Conservation (phyloP, 2,797 vertebrate species). For the Coccyzus lansbergi region DNA sequence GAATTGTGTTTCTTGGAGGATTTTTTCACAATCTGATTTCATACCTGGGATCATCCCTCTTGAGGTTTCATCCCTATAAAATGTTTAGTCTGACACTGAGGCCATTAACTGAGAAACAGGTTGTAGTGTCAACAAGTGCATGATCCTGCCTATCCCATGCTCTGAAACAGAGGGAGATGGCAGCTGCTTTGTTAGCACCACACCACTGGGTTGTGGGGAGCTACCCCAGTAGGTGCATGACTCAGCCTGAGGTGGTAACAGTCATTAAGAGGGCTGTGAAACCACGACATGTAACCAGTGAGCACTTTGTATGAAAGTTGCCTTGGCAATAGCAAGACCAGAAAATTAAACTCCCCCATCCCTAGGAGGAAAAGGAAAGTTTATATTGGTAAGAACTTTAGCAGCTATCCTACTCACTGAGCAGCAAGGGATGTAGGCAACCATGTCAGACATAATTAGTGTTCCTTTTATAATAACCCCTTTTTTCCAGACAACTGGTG, state of each 20-base stretch:
- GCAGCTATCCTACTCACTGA: slow-evolving; percentile 12
- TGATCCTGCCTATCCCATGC: background rate
- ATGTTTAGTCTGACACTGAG: background rate
- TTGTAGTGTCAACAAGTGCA: background rate
- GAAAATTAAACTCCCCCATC: background rate
- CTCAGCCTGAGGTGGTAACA: background rate
- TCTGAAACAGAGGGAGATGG: background rate
- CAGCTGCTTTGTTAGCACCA: background rate
- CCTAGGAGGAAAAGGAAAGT: background rate
- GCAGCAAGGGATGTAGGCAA: background rate
- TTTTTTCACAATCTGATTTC: slow-evolving; percentile 4
- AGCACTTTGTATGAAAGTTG: background rate
- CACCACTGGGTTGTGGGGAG: background rate
- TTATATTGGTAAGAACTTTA: slow-evolving; percentile 11
- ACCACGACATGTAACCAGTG: background rate
- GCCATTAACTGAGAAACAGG: background rate
- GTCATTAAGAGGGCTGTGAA: background rate
- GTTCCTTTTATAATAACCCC: background rate
- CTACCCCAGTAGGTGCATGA: background rate
- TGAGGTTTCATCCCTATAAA: background rate
- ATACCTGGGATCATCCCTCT: background rate
- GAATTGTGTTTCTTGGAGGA: slow-evolving; percentile 12
- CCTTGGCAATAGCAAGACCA: background rate
- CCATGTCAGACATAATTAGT: slow-evolving; percentile 8
- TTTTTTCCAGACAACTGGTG: background rate